A percentile compares a stretch with the other conserved stretches of the same genome.
Conservation (phyloP, 2,113 vertebrate genomes). For the Peromyscus maniculatus region DNA sequence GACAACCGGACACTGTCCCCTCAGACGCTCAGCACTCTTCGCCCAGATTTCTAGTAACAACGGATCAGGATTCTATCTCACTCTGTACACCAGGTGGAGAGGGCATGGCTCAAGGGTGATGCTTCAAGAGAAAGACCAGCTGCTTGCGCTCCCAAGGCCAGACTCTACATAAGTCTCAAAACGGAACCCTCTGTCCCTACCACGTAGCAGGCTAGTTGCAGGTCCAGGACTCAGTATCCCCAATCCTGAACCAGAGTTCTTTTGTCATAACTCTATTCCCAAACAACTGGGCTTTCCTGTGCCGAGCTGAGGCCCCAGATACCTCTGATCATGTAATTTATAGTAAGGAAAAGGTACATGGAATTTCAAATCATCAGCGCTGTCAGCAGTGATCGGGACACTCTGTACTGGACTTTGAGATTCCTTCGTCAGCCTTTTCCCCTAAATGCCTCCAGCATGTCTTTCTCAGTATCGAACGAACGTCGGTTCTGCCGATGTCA, state of each 20-base stretch:
- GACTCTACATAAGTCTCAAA: not conserved
- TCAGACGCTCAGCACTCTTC: not conserved
- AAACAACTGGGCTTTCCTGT: not conserved
- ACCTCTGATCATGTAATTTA: not conserved
- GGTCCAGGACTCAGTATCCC: not conserved
- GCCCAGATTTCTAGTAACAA: not conserved
- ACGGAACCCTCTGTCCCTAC: not conserved
- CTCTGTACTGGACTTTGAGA: not conserved
- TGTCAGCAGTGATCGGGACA: not conserved
- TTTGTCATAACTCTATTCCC: rapidly evolving
- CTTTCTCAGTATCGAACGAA: conserved; percentile 64
- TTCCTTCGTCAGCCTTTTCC: conserved; percentile 46
- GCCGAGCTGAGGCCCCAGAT: not conserved
- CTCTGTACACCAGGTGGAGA: not conserved
- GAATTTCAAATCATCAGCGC: not conserved
- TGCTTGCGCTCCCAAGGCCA: not conserved
- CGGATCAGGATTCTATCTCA: not conserved
- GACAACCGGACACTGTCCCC: too few species aligned
- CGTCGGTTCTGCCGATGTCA: conserved; percentile 16
- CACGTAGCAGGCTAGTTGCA: rapidly evolving
- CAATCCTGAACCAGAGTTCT: not conserved
- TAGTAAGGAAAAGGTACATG: not conserved
- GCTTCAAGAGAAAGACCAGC: not conserved
- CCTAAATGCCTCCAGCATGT: conserved; percentile 63
- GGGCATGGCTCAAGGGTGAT: too few species aligned